Percentiles rank a stretch among this genome's conserved stretches.
phyloP scores from a whole-genome alignment of 1,140 invertebrate species.

The Vanessa tameamea region DNA sequence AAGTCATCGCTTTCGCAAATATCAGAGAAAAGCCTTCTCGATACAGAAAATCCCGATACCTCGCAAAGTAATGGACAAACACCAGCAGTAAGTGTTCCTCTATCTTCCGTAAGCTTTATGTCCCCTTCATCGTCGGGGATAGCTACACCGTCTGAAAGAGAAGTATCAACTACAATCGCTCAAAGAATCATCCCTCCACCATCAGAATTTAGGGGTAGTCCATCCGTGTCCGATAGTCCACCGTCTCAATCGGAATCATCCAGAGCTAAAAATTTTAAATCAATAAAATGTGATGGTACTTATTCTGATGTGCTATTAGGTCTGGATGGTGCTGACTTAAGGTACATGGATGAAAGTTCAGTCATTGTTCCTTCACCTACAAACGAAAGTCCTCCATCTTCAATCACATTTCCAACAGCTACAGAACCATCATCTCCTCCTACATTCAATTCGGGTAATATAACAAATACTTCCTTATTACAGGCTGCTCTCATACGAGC shows the following conservation, averaged over 20 bases:
- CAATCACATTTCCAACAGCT: slow-evolving; percentile 81
- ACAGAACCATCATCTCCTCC: slow-evolving; percentile 82
- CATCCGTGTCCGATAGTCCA: slow-evolving; percentile 83
- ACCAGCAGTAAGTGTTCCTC: slow-evolving; percentile 56
- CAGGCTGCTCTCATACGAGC: slow-evolving; percentile 86
- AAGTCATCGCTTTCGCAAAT: slow-evolving; percentile 84
- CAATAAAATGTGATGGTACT: slow-evolving; percentile 80
- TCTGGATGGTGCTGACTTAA: slow-evolving; percentile 89
- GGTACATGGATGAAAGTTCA: slow-evolving; percentile 95
- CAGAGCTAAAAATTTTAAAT: slow-evolving; percentile 81
- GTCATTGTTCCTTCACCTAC: slow-evolving; percentile 88
- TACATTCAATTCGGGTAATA: slow-evolving; percentile 69
- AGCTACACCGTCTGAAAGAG: slow-evolving; percentile 73
- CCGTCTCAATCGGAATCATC: slow-evolving; percentile 82
- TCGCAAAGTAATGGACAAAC: slow-evolving; percentile 57
- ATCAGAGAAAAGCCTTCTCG: slow-evolving; percentile 84
- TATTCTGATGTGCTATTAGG: slow-evolving; percentile 89
- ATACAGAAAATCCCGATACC: slow-evolving; percentile 81
- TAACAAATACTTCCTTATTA: slow-evolving; percentile 82
- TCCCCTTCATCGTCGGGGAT: slow-evolving; percentile 71
- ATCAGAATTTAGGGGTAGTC: slow-evolving; percentile 85
- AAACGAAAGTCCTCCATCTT: slow-evolving; percentile 87
- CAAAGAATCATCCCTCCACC: slow-evolving; percentile 88
- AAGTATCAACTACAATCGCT: slow-evolving; percentile 81
- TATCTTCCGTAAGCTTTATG: slow-evolving; percentile 61